Base-by-base conservation (phyloP, 2,888 invertebrate species). In the Cantharis nigra region DNA sequence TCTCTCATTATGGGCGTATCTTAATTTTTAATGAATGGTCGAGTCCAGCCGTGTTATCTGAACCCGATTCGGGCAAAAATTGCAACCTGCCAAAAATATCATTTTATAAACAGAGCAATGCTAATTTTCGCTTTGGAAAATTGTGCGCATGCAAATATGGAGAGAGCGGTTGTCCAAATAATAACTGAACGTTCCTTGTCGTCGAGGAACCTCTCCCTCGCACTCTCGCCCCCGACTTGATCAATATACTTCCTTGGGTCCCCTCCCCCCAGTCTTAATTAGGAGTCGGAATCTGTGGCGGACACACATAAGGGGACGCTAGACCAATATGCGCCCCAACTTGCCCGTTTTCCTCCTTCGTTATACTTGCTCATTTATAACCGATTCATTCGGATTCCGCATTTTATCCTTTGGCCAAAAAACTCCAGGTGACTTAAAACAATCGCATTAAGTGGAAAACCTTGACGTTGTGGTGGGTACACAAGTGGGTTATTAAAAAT, bases 221-320 rank as follows among this genome's bases (percentile, higher is more conserved):
- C 84, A 83, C 82, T 82, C 81, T 82, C 82, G 82, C 83, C 83
- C 79, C 82, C 86, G 86, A 86, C 88, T 88, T 89, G 88, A 89
- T 89, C 89, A 88, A 89, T 89, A 89, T 87, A 87, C 88, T 87
- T 87, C 86, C 87, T 87, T 88, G 87, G 87, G 84, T 83, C 83
- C 85, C 84, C 87, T 86, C 90, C 91, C 91, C 93, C 92, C 92
- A 90, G 92, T 93, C 93, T 94, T 94, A 94, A 94, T 94, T 94
- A 94, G 94, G 93, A 93, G 92, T 93, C 92, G 92, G 93, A 93
- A 93, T 94, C 94, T 94, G 94, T 91, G 92, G 93, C 93, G 93
- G 93, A 93, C 94, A 93, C 93, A 92, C 93, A 89, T 88, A 88
- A 87, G 87, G 87, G 87, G 87, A 87, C 86, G 87, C 85, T 86